A percentile compares a stretch with the other conserved stretches of the same genome.
Conservation (phyloP, 2,888 invertebrate species). For the Geophilus truncorum region DNA sequence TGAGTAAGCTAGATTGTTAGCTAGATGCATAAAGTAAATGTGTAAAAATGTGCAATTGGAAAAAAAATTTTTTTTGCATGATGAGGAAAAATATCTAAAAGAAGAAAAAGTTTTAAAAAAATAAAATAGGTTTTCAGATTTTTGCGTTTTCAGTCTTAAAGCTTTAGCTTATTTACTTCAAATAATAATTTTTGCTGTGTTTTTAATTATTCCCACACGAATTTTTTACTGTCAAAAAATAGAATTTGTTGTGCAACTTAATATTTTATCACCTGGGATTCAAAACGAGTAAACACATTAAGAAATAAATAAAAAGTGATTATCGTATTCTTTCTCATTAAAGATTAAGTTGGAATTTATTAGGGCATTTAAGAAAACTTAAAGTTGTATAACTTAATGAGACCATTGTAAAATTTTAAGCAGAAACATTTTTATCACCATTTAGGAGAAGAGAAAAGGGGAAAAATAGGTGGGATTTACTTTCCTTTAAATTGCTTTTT, state of each 20-base stretch:
- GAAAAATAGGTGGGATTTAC: not conserved
- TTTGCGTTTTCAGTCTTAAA: too few relatives aligned
- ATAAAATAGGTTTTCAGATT: not conserved
- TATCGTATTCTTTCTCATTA: not conserved
- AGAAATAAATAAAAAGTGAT: too few relatives aligned
- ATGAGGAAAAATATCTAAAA: not conserved
- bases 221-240: too few relatives aligned
- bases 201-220: too few relatives aligned
- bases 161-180: too few relatives aligned
- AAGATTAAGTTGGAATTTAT: not conserved
- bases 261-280: too few relatives aligned
- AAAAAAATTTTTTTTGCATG: too few relatives aligned
- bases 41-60: not conserved
- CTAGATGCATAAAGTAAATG: not conserved
- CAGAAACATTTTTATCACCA: not conserved
- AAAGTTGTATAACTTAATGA: not conserved
- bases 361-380: too few relatives aligned
- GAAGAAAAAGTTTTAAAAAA: not conserved
- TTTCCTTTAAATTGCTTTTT: not conserved
- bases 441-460: not conserved
- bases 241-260: too few relatives aligned
- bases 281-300: too few relatives aligned
- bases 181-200: too few relatives aligned
- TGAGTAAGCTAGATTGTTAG: not conserved
- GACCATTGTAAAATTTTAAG: not conserved